Evolutionary conservation across 2,888 invertebrate species (phyloP).

Genomic region (Eupeodes latifasciatus): DNA sequence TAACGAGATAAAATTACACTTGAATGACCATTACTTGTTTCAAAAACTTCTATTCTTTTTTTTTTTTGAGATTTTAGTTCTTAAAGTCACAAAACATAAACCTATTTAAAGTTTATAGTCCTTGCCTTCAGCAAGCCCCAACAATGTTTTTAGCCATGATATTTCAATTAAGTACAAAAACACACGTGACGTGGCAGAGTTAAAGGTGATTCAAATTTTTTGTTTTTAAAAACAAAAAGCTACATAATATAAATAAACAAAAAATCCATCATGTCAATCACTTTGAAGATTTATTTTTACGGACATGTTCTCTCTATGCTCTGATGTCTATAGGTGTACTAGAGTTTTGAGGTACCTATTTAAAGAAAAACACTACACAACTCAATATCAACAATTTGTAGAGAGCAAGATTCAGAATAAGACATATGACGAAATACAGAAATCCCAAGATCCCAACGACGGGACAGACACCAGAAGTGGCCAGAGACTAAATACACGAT

Average conservation of each 20-base stretch:
- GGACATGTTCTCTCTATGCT: conserved; percentile 15
- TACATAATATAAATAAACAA: neutral
- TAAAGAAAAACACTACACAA: conserved; percentile 63
- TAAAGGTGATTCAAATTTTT: conserved; percentile 22
- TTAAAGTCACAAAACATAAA: neutral
- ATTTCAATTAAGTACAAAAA: conserved; percentile 15
- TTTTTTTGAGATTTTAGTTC: neutral
- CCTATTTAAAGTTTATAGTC: conserved; percentile 5
- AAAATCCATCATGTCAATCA: conserved; percentile 31
- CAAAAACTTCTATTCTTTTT: too few relatives aligned
- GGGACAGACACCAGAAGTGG: conserved; percentile 8
- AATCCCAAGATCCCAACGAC: neutral
- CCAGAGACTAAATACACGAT: neutral
- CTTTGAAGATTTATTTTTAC: conserved; percentile 49
- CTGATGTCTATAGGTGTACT: conserved; percentile 16
- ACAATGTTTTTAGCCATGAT: neutral
- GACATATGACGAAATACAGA: conserved; percentile 32
- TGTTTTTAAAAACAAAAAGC: conserved; percentile 31
- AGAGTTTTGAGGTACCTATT: conserved; percentile 59
- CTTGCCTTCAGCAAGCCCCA: neutral
- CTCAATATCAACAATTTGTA: conserved; percentile 40
- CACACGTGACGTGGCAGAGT: conserved; percentile 12
- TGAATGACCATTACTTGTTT: too few relatives aligned
- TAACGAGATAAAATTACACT: too few relatives aligned
- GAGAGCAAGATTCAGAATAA: neutral